These are phyloP conservation scores for Stigmatopora nigra DNA, from an alignment of 2,113 vertebrate species.

Conservation along the genomic window DNA sequence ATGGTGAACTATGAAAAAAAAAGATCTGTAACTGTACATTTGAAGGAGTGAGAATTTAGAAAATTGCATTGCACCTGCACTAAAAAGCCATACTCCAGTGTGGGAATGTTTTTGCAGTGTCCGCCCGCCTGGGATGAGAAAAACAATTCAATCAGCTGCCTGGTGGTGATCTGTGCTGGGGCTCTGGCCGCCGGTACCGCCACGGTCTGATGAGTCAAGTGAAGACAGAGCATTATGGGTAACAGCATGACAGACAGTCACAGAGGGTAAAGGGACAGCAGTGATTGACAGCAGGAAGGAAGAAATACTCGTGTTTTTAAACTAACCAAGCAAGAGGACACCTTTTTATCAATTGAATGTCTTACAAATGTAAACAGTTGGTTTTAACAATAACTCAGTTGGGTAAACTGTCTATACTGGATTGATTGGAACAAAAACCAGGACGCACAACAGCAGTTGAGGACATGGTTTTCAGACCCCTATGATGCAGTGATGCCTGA, in stretches of 20 bases:
- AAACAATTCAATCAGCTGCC: slow-evolving; percentile 83
- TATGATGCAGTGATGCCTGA: background rate
- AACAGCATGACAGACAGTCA: slow-evolving; percentile 58
- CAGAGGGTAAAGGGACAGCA: slow-evolving; percentile 37
- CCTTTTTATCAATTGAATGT: no score
- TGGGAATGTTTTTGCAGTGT: slow-evolving; percentile 97
- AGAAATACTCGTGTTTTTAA: background rate
- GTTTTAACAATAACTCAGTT: no score
- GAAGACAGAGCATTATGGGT: slow-evolving; percentile 78
- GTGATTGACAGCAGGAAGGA: slow-evolving; percentile 28
- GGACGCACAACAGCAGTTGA: no score
- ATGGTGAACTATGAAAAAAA: background rate
- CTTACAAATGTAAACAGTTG: no score
- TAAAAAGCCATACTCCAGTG: slow-evolving; percentile 96
- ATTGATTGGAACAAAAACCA: no score
- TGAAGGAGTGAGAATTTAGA: background rate
- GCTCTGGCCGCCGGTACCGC: slow-evolving; percentile 76
- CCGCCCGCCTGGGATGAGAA: slow-evolving; percentile 83
- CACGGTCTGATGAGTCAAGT: slow-evolving; percentile 79
- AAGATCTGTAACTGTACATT: background rate
- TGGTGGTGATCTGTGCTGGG: slow-evolving; percentile 80
- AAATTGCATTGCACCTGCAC: slow-evolving; percentile 77
- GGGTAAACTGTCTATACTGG: no score
- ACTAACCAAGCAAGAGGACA: background rate
- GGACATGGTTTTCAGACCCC: no score